Evolutionary conservation across 30 jellyfish, hydroid and myxozoan genomes (phyloP).

Genomic region (Hydractinia symbiolongicarpus): DNA sequence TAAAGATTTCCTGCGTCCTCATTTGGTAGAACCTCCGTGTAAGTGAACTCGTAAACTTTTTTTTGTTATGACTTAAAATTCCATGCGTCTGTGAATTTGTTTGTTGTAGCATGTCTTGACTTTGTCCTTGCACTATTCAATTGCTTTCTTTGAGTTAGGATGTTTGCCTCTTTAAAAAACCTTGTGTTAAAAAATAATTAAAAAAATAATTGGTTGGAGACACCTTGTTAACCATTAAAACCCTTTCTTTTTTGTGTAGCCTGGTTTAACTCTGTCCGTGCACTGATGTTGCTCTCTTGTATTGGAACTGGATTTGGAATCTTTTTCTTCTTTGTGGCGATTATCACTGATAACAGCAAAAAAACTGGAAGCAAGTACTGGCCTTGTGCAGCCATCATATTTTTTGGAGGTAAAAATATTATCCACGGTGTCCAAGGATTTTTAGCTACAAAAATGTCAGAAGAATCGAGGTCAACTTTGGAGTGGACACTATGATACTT

Average conservation of each 20-base stretch:
- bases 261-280: constrained; percentile 21
- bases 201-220: background rate
- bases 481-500: background rate
- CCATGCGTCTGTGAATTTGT: no score
- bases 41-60: background rate
- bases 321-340: constrained; percentile 3
- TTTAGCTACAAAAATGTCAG: background rate
- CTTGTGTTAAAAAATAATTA: background rate
- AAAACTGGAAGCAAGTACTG: constrained; percentile 22
- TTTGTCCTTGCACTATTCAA: background rate
- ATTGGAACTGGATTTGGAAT: constrained; percentile 26
- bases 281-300: constrained; percentile 18
- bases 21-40: constrained; percentile 16
- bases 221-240: background rate
- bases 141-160: background rate
- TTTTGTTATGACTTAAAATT: no score
- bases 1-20: constrained; percentile 24
- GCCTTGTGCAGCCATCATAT: constrained; percentile 18
- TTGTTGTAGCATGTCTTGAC: no score
- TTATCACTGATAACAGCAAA: constrained; percentile 24
- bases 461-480: background rate
- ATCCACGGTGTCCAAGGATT: background rate
- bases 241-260: constrained; percentile 6
- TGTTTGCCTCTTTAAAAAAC: background rate
- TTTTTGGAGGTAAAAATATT: background rate